Base-by-base conservation (phyloP, 2,797 vertebrate species). In the Pelochelys cantorii region DNA sequence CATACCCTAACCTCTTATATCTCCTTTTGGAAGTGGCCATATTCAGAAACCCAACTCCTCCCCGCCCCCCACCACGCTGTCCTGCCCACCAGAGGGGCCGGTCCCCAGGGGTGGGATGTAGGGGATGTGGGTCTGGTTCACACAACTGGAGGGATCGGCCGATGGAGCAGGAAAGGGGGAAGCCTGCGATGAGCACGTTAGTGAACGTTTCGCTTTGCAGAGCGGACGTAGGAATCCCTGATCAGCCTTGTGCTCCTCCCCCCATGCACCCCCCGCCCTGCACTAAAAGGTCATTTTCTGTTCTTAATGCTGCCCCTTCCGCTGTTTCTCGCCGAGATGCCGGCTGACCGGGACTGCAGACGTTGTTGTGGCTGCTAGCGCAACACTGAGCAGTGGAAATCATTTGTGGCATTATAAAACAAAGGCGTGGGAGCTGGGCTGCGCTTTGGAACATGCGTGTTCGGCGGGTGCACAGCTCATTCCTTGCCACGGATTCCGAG, bases 391-490 rank as follows among this genome's bases (percentile, higher is more conserved):
- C 54, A 2, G 0, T 7, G 57, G 52, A 71, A 77, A 81, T 18
- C 4, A 23, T 53, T 34, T 12, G 34, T 20, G 5, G 0, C 0
- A 25, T 17, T 79, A 20, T 55, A 53, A 83, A 83, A 52, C 53
- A 77, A 31, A 57, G 55, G 68, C 54, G 77, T 57, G 77, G 2
- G 62, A 71, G 74, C 48, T 8, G 34, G 25, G 18, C 85, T 3
- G 0, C 23, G 3, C 34, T 52, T 74, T 4, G 27, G 62, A 27
- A 48, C 75, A 37, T 11, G 0, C 0, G 5, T 20, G 29, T 18
- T 31, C 3, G 11, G 20, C 22, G 31, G 7, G 25, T 0, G 37
- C 37, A 20, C 9, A 54, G n/a, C 18, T 80, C 11, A 1, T 18
- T 14, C 78, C 54, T 4, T 7, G 42, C 22, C 1, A 0, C 4